Base-by-base conservation (phyloP, 1,140 invertebrate species). In the Drosophila athabasca region DNA sequence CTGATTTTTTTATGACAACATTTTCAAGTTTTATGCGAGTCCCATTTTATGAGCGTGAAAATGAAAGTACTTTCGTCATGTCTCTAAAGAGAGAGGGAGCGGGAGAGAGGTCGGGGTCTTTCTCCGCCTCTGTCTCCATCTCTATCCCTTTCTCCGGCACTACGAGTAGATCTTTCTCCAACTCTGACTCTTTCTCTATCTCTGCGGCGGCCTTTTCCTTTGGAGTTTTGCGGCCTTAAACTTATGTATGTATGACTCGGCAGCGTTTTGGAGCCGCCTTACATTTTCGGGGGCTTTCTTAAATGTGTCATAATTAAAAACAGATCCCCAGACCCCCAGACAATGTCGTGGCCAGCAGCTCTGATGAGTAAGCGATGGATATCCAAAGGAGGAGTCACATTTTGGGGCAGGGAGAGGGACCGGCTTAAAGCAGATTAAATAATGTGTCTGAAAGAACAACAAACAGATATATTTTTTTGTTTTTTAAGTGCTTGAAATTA, bases 51-150 rank as follows among this genome's bases (percentile, higher is more conserved):
- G 82, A 87, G 81, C 81, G 82, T 87, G 81, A 85, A 85, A 85
- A 85, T 78, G 81, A 85, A 85, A 85, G 81, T 85, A 85, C 78
- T 87, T 85, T 85, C 82, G 65, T 78, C 79, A 75, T 77, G 52
- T 59, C 48, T 49, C 35, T 13, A 13, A 39, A 39, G 35, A 39
- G 35, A 39, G 35, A 39, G 35, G 11, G 3, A 31, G 3, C 2
- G 31, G 3, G 3, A 9, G 31, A 39, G 35, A 39, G 35, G 35
- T 39, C 31, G 22, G 45, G 26, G 45, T 61, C 44, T 29, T 24
- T 31, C 59, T 45, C 31, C 43, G 22, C 22, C 53, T 53, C 41
- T 43, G 15, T 31, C 53, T 53, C 41, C 45, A 15, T 60, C 60
- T 44, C 26, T 22, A 41, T 15, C 75, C 44, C 59, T 50, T 46